Base-by-base conservation (phyloP, 2,797 vertebrate genomes). In the Alosa sapidissima region DNA sequence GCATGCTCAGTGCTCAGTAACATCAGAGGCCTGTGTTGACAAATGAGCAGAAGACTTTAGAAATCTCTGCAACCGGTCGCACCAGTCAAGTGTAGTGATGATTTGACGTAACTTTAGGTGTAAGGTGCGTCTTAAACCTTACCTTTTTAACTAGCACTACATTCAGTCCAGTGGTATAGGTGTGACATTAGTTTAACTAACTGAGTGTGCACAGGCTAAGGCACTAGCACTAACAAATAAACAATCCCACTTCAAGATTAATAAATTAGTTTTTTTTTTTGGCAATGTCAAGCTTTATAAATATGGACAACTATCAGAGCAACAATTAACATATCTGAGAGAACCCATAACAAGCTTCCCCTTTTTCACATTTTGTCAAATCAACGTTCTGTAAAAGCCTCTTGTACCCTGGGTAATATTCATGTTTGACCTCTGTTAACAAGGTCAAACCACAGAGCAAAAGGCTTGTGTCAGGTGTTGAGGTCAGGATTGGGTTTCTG, bases 401-500 rank as follows among this genome's bases (percentile, higher is more conserved):
- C 72, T 78, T 78, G 72, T 78, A 45, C 16, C 19, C 72, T 47
- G 14, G 41, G 72, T 78, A 47, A 78, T 78, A 78, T 78, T 78
- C 72, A 78, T 78, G 72, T 78, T 78, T 78, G 72, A 78, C 72
- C 72, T 78, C 72, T 45, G 72, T 47, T 78, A 21, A 78, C 72
- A 78, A 78, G 72, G 72, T 78, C 41, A 78, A 45, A 19, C 36
- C 16, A 3, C 72, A 21, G 14, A 78, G 90, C 91, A 92, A 93
- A 92, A 81, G 90, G 86, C 89, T 89, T 7, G 90, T 90, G 93
- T 92, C 92, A 90, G 89, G 88, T 91, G 88, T 83, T 82, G 88
- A 86, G 87, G 87, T 88, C 87, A 45, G 89, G 90, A 86, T 95
- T 90, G 81, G 55, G 89, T 94, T 93, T 91, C 92, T 1, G 89